Percentiles rank a stretch among this genome's conserved stretches.
phyloP scores from a whole-genome alignment of 1,140 invertebrate genomes.

The Subanguina moxae region DNA sequence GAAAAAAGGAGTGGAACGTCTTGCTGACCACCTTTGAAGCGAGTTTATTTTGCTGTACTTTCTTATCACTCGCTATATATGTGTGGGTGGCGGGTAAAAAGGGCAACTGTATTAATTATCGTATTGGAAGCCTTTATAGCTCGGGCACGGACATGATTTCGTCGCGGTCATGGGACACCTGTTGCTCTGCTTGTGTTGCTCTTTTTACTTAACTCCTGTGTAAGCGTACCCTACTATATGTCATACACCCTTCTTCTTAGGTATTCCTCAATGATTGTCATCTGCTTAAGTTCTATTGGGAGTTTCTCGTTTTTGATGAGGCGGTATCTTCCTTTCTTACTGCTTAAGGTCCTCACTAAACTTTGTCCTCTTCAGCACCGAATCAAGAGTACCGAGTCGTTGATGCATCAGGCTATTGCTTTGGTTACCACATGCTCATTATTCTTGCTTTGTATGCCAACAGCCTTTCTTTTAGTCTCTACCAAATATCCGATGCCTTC shows the following conservation, averaged over 20 bases:
- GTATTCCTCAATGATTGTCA: constrained; percentile 15
- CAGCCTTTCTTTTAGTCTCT: constrained; percentile 40
- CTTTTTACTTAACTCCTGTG: too few relatives aligned
- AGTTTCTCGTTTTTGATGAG: constrained; percentile 29
- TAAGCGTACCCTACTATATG: too few relatives aligned
- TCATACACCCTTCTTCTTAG: neutral
- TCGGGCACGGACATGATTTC: neutral
- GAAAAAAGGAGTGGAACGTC: constrained; percentile 53
- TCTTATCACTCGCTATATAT: too few relatives aligned
- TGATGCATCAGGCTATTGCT: constrained; percentile 55
- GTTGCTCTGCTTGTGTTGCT: too few relatives aligned
- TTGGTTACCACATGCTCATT: too few relatives aligned
- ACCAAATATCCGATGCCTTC: constrained; percentile 48
- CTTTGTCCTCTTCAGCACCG: neutral
- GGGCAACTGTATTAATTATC: too few relatives aligned
- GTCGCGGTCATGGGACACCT: too few relatives aligned
- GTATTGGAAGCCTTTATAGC: too few relatives aligned
- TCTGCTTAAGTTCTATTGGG: constrained; percentile 9
- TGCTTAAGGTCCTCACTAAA: neutral
- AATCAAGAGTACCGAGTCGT: constrained; percentile 30
- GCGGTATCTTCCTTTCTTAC: neutral
- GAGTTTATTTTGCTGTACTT: neutral
- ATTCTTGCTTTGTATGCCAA: constrained; percentile 47
- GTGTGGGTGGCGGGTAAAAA: too few relatives aligned
- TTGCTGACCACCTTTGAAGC: constrained; percentile 62